Evolutionary conservation across 2,888 invertebrate genomes (phyloP), one percentile per base, ranked within the genome.

Genomic region (Portevinia maculata): DNA sequence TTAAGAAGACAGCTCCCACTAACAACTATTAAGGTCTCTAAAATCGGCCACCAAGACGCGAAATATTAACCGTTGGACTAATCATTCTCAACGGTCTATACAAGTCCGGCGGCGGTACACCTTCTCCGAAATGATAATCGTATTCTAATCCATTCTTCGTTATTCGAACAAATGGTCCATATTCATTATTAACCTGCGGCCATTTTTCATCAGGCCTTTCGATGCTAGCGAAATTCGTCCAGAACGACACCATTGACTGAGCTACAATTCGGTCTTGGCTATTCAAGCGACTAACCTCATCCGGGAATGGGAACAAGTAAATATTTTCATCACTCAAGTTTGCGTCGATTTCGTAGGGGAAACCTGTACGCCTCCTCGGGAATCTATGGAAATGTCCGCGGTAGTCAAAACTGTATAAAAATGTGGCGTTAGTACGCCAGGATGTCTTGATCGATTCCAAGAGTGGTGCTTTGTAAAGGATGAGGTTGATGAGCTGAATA

Each of bases 281-380:
- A 83, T 90, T 90, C 5, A 92, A 86, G 0, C 79, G 78, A 28
- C 89, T 89, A 1, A 88, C 88, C 55, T 89, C 88, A 17, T 84
- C 86, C 0, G 91, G 90, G 62, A 88, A 91, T 1, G 91, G 91
- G 86, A 93, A 93, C 19, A 93, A 86, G 84, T 93, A 92, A 15
- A 93, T 91, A 6, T 93, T 90, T 76, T 93, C 93, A 84, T 93
- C 93, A 13, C 93, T 93, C 67, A 93, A 92, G 46, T 92, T 92
- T 3, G 93, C 92, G 34, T 93, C 92, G 55, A 91, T 89, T 44
- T 89, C 88, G 71, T 91, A 92, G 0, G 91, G 91, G 84, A 91
- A 85, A 0, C 89, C 87, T 17, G 87, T 88, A 1, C 85, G 85
- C 37, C 89, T 85, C 46, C 87, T 85, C 0, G 89, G 90, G 74